These are phyloP conservation scores for Nasonia giraulti DNA, from an alignment of 1,140 invertebrate species.

Conservation along the genomic window DNA sequence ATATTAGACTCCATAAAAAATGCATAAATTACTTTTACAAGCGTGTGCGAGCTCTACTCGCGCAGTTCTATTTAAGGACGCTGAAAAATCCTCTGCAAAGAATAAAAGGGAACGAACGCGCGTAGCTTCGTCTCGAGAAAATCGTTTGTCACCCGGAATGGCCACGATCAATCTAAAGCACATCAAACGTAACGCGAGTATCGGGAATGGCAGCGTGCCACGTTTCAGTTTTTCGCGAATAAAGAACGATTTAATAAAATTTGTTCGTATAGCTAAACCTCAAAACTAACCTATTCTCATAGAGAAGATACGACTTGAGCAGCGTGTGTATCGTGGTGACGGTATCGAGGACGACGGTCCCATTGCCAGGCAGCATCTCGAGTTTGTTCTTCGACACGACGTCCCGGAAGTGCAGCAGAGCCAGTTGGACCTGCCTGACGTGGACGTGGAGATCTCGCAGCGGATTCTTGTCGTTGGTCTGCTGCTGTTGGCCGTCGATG, in stretches of 20 bases:
- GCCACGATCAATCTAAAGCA: background rate
- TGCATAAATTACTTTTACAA: conserved; percentile 21
- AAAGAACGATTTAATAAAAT: background rate
- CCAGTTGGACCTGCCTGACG: conserved; percentile 81
- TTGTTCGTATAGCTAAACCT: too few species aligned
- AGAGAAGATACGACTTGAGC: conserved; percentile 80
- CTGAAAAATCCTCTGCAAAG: background rate
- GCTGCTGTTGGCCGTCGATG: background rate
- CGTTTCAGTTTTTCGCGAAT: background rate
- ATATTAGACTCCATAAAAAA: conserved; percentile 19
- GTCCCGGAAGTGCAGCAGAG: conserved; percentile 90
- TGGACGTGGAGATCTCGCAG: conserved; percentile 71
- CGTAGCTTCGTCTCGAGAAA: background rate
- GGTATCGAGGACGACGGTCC: conserved; percentile 92
- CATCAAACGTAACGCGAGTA: background rate
- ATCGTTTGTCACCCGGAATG: background rate
- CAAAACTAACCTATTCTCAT: conserved; percentile 80
- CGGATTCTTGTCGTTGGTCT: conserved; percentile 69
- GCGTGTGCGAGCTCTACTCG: background rate
- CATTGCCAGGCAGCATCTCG: conserved; percentile 93
- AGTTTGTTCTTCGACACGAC: conserved; percentile 93
- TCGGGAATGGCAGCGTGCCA: conserved; percentile 6
- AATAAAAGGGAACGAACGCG: background rate
- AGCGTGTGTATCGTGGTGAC: conserved; percentile 90
- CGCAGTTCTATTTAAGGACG: background rate